Percentiles rank a stretch among this genome's conserved stretches.
Conservation (phyloP, 2,113 vertebrate species). For the Fulica atra region DNA sequence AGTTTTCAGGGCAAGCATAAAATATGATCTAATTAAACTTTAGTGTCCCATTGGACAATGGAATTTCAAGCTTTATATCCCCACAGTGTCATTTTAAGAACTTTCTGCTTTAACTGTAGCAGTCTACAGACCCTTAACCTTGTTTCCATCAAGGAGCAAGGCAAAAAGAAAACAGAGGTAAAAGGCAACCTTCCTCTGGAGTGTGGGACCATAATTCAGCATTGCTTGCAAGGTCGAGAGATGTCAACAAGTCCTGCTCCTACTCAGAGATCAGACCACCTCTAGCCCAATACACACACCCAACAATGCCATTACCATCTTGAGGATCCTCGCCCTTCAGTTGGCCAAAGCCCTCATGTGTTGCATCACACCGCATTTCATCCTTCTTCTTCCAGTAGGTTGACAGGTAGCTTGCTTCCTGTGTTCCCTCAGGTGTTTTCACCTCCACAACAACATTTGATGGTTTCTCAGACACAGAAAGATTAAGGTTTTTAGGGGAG, state of each 20-base stretch:
- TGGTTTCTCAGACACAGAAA: rapidly evolving
- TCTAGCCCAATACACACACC: not conserved
- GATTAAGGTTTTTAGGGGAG: not conserved
- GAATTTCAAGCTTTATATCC: not conserved
- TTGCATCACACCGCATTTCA: not conserved
- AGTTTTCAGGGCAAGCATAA: not conserved
- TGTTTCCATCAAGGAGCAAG: not conserved
- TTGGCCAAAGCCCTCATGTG: not conserved
- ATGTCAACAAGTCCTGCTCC: not conserved
- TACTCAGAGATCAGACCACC: not conserved
- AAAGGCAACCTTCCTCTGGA: not conserved
- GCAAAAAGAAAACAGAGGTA: not conserved
- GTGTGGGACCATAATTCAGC: not conserved
- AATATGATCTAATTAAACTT: not conserved
- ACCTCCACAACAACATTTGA: not conserved
- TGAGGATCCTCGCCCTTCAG: not conserved
- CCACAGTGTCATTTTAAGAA: not conserved
- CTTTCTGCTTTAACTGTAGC: not conserved
- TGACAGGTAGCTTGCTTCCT: slow-evolving; percentile 30
- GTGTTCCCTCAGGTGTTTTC: rapidly evolving
- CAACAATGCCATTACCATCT: slow-evolving; percentile 28
- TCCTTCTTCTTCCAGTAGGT: slow-evolving; percentile 27
- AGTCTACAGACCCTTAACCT: not conserved
- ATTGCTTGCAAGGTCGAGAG: not conserved
- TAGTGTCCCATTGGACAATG: not conserved